Conservation (phyloP, 2,797 vertebrate species). For the Dicrostonyx torquatus region DNA sequence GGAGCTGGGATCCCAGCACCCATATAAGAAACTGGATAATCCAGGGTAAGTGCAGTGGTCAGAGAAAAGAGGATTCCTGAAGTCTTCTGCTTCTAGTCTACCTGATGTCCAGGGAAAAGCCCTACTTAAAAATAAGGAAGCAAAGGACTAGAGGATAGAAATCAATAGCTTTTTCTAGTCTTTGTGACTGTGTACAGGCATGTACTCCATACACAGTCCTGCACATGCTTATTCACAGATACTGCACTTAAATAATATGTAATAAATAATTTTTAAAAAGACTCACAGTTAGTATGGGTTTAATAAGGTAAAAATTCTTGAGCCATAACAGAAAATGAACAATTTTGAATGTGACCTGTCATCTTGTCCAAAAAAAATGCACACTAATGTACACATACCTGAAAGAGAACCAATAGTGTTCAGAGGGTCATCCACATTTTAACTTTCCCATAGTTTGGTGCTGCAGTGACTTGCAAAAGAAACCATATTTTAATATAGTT, state of each 20-base stretch:
- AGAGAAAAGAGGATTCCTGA: neutral
- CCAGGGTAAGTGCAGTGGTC: neutral
- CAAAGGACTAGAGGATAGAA: too few species aligned
- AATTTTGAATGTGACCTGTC: neutral
- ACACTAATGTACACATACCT: neutral
- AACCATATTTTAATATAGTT: neutral
- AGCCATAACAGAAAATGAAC: neutral
- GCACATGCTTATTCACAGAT: neutral
- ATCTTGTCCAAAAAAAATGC: neutral
- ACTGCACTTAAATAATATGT: neutral
- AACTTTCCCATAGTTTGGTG: neutral
- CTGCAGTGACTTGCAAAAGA: neutral
- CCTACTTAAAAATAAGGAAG: neutral
- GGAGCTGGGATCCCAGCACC: neutral
- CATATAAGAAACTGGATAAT: neutral
- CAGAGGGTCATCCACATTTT: neutral
- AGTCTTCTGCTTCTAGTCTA: neutral
- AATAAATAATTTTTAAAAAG: neutral
- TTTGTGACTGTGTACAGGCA: too few species aligned
- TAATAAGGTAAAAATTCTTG: neutral
- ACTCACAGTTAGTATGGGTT: neutral
- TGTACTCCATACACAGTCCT: neutral
- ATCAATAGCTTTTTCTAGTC: neutral
- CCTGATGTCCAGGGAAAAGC: neutral
- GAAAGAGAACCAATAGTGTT: neutral